These are phyloP conservation scores for Blennius ocellaris DNA, from an alignment of 2,113 vertebrate genomes.

Conservation along the genomic window DNA sequence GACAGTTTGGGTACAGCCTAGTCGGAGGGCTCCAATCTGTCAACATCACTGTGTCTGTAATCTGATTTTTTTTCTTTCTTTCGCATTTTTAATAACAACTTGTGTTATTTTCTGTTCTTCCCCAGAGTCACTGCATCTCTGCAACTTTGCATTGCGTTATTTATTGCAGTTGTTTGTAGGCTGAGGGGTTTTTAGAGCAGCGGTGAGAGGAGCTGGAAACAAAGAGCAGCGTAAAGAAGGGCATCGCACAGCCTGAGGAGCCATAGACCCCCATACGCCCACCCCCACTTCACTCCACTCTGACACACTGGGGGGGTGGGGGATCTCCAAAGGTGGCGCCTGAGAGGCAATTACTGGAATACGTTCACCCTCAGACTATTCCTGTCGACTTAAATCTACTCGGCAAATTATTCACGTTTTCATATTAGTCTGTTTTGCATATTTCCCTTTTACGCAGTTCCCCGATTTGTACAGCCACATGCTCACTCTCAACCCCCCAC, in stretches of 20 bases:
- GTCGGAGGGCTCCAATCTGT: conserved; percentile 50
- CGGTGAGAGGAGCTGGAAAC: conserved; percentile 53
- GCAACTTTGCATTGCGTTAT: conserved; percentile 38
- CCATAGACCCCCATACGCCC: conserved; percentile 17
- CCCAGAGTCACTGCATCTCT: conserved; percentile 7
- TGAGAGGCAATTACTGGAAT: conserved; percentile 73
- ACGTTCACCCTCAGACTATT: conserved; percentile 54
- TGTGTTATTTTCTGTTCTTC: conserved; percentile 14
- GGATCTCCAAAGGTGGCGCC: conserved; percentile 44
- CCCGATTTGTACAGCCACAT: conserved; percentile 33
- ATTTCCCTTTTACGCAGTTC: conserved; percentile 40
- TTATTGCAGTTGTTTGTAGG: conserved; percentile 38
- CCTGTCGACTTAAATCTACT: conserved; percentile 61
- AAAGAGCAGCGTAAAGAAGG: conserved; percentile 64
- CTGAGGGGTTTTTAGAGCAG: conserved; percentile 22
- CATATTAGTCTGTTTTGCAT: conserved; percentile 48
- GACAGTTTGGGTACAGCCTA: conserved; percentile 77
- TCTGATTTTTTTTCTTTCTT: background rate
- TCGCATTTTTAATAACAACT: background rate
- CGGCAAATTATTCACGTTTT: conserved; percentile 61
- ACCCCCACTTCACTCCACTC: conserved; percentile 20
- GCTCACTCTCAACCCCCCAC: conserved; percentile 1
- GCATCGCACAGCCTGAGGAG: conserved; percentile 57
- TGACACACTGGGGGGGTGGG: conserved; percentile 29
- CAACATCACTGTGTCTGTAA: conserved; percentile 17